Percentiles rank a stretch among this genome's conserved stretches.
Conservation (phyloP, 2,797 vertebrate genomes). For the Cephalopachus bancanus region DNA sequence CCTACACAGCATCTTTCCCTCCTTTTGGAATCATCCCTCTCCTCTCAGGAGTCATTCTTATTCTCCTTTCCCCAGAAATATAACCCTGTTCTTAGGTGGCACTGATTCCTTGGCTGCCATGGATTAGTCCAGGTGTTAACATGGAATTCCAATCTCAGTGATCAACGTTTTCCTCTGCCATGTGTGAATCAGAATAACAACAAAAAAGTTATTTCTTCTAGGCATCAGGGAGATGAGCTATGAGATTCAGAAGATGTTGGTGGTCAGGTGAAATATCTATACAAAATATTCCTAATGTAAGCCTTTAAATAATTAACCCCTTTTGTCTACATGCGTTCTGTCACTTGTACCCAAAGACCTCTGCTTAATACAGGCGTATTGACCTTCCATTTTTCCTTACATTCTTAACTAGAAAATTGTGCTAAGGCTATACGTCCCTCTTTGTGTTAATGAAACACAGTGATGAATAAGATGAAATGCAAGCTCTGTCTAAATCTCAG, state of each 20-base stretch:
- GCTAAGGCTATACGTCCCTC: not conserved
- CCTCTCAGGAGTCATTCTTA: not conserved
- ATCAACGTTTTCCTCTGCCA: not conserved
- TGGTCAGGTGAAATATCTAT: not conserved
- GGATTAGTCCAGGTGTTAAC: not conserved
- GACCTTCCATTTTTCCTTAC: not conserved
- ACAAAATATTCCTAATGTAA: not conserved
- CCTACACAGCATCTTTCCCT: not conserved
- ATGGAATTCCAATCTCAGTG: not conserved
- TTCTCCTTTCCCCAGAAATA: rapidly evolving
- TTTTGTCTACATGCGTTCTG: not conserved
- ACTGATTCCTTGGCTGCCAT: too few species aligned
- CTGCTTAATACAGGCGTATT: not conserved
- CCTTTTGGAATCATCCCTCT: not conserved
- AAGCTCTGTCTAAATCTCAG: conserved; percentile 19
- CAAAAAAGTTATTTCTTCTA: not conserved
- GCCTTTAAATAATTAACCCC: not conserved
- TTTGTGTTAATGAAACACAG: not conserved
- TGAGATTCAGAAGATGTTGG: not conserved
- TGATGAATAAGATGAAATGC: not conserved
- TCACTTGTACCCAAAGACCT: not conserved
- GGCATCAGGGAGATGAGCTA: not conserved
- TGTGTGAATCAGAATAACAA: not conserved
- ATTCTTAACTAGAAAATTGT: not conserved
- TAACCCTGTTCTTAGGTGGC: not conserved